Conservation (phyloP, 2,797 vertebrate genomes). For the Eospalax fontanierii region DNA sequence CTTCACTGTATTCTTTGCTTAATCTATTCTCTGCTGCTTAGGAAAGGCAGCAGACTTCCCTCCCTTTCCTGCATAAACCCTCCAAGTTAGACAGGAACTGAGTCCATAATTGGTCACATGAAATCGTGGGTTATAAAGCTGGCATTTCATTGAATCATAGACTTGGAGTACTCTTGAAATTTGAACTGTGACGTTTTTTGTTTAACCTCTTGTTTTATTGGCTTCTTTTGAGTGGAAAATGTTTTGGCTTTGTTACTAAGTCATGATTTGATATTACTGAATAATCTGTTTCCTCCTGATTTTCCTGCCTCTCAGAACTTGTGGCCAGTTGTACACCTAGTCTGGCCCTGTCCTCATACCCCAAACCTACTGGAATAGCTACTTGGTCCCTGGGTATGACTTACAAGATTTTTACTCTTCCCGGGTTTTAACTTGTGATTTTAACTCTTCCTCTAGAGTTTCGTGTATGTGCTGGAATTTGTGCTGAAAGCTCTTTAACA, state of each 20-base stretch:
- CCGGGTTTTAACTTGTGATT: constrained; percentile 11
- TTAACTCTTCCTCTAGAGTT: neutral
- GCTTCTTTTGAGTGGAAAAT: neutral
- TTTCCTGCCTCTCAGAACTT: neutral
- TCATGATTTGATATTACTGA: neutral
- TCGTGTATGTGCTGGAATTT: neutral
- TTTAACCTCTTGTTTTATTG: neutral
- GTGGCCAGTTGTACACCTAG: neutral
- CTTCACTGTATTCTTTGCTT: neutral
- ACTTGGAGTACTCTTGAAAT: neutral
- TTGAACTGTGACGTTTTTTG: neutral
- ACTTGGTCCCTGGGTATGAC: too few species aligned
- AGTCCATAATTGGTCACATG: neutral
- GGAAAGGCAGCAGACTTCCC: neutral
- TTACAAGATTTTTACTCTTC: neutral
- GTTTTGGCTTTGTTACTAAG: neutral
- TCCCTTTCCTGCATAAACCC: neutral
- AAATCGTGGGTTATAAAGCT: neutral
- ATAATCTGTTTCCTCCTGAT: neutral
- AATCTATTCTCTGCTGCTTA: neutral
- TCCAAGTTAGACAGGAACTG: neutral
- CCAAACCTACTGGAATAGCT: neutral
- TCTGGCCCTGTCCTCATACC: neutral
- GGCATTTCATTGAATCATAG: neutral
- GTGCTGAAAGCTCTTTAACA: neutral